phyloP scores from a whole-genome alignment of 2,797 vertebrate species.

The Crocodylus rhombifer region DNA sequence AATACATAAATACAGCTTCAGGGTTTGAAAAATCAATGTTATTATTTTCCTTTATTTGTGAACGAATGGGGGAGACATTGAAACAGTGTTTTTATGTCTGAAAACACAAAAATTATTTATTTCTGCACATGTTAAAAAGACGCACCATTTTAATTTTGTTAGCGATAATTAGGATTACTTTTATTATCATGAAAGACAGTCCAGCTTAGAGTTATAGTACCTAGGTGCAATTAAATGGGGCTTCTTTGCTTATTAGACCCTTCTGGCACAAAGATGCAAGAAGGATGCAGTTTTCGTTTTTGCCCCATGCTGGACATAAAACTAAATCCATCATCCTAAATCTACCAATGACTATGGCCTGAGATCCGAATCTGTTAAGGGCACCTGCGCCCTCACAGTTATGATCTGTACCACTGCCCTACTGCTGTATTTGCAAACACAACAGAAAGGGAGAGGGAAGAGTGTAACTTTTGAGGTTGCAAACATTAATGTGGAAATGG shows the following conservation, averaged over 20 bases:
- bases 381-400: not conserved
- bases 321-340: not conserved
- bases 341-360: not conserved
- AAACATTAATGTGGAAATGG: not conserved
- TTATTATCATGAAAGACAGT: no score
- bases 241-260: not conserved
- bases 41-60: not conserved
- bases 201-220: no score
- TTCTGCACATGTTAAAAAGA: not conserved
- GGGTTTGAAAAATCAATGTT: conserved; percentile 14
- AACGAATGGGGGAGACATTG: not conserved
- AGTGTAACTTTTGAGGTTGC: not conserved
- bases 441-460: not conserved
- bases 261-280: not conserved
- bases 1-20: not conserved
- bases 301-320: not conserved
- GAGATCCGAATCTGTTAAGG: not conserved
- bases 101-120: not conserved
- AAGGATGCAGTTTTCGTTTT: not conserved
- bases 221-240: not conserved
- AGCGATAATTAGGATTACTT: not conserved
- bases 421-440: not conserved
- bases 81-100: not conserved
- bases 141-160: conserved; percentile 2
- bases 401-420: rapidly evolving